phyloP scores from a whole-genome alignment of 30 jellyfish, hydroid and myxozoan genomes.

The Hydractinia echinata region DNA sequence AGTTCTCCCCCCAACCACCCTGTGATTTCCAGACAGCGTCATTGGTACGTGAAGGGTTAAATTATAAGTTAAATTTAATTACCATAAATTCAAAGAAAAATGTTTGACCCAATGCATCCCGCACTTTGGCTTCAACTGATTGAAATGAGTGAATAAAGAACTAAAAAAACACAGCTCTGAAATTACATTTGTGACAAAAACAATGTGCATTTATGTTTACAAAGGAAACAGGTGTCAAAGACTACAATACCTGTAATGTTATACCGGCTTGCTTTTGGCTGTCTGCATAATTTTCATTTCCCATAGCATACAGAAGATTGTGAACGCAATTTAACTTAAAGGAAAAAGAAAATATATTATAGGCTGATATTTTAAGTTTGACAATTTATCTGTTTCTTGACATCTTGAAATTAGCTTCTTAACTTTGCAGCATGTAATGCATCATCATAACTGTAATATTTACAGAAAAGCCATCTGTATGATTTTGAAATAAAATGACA shows the following conservation, averaged over 20 bases:
- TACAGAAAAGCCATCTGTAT: too few relatives aligned
- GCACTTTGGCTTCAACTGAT: constrained; percentile 53
- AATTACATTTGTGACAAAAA: not conserved
- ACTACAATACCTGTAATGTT: constrained; percentile 49
- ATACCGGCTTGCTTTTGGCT: constrained; percentile 81
- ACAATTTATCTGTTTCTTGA: not conserved
- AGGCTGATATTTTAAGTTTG: not conserved
- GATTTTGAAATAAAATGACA: not conserved
- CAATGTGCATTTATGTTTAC: not conserved
- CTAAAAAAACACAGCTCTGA: constrained; percentile 25
- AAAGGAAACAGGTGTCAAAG: not conserved
- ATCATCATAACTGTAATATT: too few relatives aligned
- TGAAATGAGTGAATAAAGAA: constrained; percentile 51
- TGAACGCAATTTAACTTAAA: constrained; percentile 57
- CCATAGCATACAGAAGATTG: constrained; percentile 67
- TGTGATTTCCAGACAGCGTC: too few relatives aligned
- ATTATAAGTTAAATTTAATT: not conserved
- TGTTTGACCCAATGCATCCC: constrained; percentile 57
- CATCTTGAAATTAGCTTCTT: too few relatives aligned
- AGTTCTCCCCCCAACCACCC: too few relatives aligned
- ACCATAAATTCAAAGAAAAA: constrained; percentile 61
- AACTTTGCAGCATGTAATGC: too few relatives aligned
- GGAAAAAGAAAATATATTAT: not conserved
- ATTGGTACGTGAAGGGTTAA: not conserved
- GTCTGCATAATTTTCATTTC: constrained; percentile 66